These are phyloP conservation scores for Coleophora deauratella DNA, from an alignment of 2,888 invertebrate genomes.

Conservation along the genomic window DNA sequence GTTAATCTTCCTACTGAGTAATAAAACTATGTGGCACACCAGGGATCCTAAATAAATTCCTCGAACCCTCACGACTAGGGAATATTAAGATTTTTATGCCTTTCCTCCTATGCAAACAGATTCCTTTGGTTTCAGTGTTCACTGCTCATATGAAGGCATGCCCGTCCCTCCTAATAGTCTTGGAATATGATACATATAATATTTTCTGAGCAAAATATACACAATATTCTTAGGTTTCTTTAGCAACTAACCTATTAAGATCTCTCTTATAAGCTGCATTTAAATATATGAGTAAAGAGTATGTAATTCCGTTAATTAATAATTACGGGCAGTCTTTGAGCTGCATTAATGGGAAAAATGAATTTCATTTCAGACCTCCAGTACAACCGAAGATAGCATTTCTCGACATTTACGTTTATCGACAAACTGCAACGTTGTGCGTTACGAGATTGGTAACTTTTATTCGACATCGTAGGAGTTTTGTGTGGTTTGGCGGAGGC, in stretches of 20 bases:
- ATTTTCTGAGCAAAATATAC: too few relatives aligned
- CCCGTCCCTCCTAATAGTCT: not conserved
- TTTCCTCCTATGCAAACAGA: conserved; percentile 33
- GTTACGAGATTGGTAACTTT: conserved; percentile 24
- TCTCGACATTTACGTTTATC: conserved; percentile 53
- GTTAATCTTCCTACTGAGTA: not conserved
- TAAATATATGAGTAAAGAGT: too few relatives aligned
- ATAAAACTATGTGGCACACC: conserved; percentile 9
- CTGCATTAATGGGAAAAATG: too few relatives aligned
- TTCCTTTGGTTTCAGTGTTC: conserved; percentile 12
- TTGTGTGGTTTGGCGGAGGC: conserved; percentile 13
- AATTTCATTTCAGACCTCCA: conserved; percentile 9
- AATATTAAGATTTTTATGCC: conserved; percentile 43
- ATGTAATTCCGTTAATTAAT: too few relatives aligned
- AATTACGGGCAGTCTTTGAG: too few relatives aligned
- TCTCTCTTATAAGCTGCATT: too few relatives aligned
- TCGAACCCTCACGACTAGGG: conserved; percentile 28
- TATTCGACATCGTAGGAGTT: conserved; percentile 28
- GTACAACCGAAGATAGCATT: conserved; percentile 36
- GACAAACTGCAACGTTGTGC: conserved; percentile 34
- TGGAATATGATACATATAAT: conserved; percentile 2
- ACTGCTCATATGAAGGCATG: not conserved
- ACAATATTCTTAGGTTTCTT: too few relatives aligned
- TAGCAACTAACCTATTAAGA: too few relatives aligned
- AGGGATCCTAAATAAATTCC: conserved; percentile 53